Evolutionary conservation across 2,888 invertebrate species (phyloP), one percentile per base, ranked within the genome.

Genomic region (Leptarthrus brevirostris): DNA sequence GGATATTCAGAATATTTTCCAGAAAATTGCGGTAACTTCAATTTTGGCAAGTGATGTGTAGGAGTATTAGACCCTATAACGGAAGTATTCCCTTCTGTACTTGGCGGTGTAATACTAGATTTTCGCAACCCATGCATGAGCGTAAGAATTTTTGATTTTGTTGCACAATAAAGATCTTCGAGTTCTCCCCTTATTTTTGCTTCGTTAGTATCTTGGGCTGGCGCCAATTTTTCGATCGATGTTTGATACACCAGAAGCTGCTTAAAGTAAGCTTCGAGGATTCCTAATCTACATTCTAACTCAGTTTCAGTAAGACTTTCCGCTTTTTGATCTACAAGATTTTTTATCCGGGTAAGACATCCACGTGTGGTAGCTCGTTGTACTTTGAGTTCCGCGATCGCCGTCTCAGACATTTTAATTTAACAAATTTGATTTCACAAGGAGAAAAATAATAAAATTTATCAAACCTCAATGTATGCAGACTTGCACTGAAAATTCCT

Each of bases 211-310:
- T n/a, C 49, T 26, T 22, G 49, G 18, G 24, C 3, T 1, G 74
- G 18, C 49, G 47, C 73, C n/a, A n/a, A n/a, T n/a, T n/a, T n/a
- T n/a, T 77, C 76, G 16, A 77, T 75, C 10, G 30, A 72, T 6
- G 71, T 52, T 30, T 78, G 76, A 24, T 75, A 74, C 36, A 64
- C 61, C 2, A 76, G 47, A 6, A 64, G 52, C 53, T 76, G 73
- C 61, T 76, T 78, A n/a, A 74, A 77, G 14, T 78, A 77, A 0
- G 74, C 58, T 22, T 78, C 77, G n/a, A 76, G 24, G 18, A 77
- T 77, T 1, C 74, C 73, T 26, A 78, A 71, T 8, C 75, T 74
- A 36, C 77, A 77, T 14, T 78, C 70, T 8, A 77, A n/a, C n/a
- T n/a, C n/a, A n/a, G n/a, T n/a, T n/a, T n/a, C n/a, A n/a, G n/a